Percentiles rank a stretch among this genome's conserved stretches.
phyloP scores from a whole-genome alignment of 2,888 invertebrate species.

The Gnatocerus cornutus region DNA sequence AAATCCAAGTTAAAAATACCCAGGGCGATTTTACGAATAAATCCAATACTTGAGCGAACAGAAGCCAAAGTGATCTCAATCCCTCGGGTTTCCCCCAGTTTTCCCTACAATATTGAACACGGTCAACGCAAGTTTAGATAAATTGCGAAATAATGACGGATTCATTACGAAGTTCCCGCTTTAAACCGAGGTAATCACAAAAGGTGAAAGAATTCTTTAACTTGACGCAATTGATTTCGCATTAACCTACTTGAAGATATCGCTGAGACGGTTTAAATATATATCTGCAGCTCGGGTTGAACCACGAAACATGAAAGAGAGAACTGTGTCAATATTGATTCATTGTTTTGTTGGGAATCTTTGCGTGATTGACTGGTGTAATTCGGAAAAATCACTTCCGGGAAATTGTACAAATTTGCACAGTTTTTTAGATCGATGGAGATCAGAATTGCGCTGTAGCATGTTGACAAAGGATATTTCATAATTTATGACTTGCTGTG shows the following conservation, averaged over 20 bases:
- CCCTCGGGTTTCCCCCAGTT: constrained; percentile 50
- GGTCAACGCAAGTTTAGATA: constrained; percentile 58
- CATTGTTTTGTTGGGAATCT: too few relatives aligned
- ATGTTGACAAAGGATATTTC: too few relatives aligned
- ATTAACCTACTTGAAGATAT: constrained; percentile 42
- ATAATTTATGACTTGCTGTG: too few relatives aligned
- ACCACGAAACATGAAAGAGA: not conserved
- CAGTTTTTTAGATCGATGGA: too few relatives aligned
- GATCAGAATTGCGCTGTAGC: too few relatives aligned
- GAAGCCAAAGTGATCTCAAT: constrained; percentile 56
- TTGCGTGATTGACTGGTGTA: too few relatives aligned
- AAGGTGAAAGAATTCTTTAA: constrained; percentile 35
- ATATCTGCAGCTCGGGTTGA: not conserved
- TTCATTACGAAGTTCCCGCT: constrained; percentile 46
- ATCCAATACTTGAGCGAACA: constrained; percentile 55
- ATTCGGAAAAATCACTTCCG: too few relatives aligned
- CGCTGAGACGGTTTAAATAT: constrained; percentile 7
- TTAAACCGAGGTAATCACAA: constrained; percentile 38
- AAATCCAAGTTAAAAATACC: constrained; percentile 57
- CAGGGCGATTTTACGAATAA: constrained; percentile 55
- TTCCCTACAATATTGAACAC: constrained; percentile 57
- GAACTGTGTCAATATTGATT: too few relatives aligned
- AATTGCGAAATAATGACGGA: constrained; percentile 56
- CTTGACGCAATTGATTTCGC: constrained; percentile 45
- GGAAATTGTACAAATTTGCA: too few relatives aligned